Evolutionary conservation across 2,888 invertebrate species (phyloP), one percentile per base, ranked within the genome.

Genomic region (Andricus curvator): DNA sequence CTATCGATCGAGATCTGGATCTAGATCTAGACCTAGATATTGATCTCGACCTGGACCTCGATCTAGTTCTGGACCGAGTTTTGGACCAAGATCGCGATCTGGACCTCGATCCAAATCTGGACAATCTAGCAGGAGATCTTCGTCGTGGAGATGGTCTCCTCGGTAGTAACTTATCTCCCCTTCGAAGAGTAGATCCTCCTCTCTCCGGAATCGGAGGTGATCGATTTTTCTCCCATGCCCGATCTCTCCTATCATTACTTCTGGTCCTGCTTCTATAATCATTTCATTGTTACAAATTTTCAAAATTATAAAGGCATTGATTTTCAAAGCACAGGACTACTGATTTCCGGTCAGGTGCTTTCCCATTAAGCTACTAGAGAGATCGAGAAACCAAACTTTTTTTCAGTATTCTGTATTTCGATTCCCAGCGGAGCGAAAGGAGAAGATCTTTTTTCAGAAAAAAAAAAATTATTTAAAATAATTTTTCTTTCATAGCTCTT

Each of bases 1-100:
- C 86, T 62, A 89, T 90, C 62, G 94, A 94, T 86, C 91, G 92
- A 70, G 94, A 85, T 22, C 83, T 82, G 22, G 87, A 88, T 37
- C 89, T 84, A 1, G 88, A 86, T 79, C 86, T 86, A 1, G 89
- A 88, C 51, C 88, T 82, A 2, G 88, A 86, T 74, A 88, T 83
- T 13, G 88, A 86, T 22, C 85, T 87, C 78, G 90, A 91, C 60
- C 88, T 90, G 2, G 88, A 91, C 25, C 81, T 76, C 68, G 88
- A 89, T 25, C 90, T 94, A 85, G 94, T 85, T 22, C 84, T 83
- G n/a, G 87, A 90, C 33, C 86, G 84, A 6, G 86, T 87, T 79
- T 86, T 87, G 2, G 89, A 87, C 80, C 87, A 86, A 1, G 89
- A 88, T 51, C 88, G 84, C 2, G 88, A 86, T 70, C 89, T 83